These are phyloP conservation scores for Vespertilio murinus DNA, from an alignment of 2,797 vertebrate species.

Conservation along the genomic window DNA sequence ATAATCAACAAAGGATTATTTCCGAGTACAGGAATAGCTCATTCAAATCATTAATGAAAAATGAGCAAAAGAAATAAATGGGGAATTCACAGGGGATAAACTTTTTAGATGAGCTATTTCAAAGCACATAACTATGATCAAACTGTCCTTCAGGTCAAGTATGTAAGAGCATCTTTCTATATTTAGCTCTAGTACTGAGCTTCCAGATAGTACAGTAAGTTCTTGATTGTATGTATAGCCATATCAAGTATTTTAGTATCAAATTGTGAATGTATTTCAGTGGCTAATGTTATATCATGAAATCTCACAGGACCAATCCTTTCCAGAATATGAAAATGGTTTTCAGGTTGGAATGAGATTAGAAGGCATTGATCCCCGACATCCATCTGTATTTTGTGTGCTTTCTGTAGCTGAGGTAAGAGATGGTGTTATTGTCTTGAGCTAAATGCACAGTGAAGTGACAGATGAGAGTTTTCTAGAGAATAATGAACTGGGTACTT, in stretches of 20 bases:
- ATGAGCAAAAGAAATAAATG: not conserved
- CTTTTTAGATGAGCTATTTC: not conserved
- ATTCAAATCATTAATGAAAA: not conserved
- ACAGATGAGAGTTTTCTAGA: conserved; percentile 25
- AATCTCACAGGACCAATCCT: conserved; percentile 78
- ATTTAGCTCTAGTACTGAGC: not conserved
- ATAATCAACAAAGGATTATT: not conserved
- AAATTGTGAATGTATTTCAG: not conserved
- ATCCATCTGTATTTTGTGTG: conserved; percentile 88
- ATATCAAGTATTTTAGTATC: not conserved
- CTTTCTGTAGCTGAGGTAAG: conserved; percentile 88
- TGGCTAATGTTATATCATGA: conserved; percentile 7
- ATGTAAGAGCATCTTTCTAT: not conserved
- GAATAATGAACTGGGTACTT: not conserved
- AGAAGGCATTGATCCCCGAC: conserved; percentile 87
- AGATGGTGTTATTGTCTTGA: not conserved
- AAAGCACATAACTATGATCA: not conserved
- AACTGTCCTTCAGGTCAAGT: not conserved
- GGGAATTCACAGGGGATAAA: not conserved
- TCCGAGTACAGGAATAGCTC: not conserved
- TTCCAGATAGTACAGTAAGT: not conserved
- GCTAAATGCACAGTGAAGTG: not conserved
- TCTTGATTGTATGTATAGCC: not conserved
- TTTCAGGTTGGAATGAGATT: conserved; percentile 89
- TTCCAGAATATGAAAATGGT: conserved; percentile 82